phyloP scores from a whole-genome alignment of 2,797 vertebrate genomes.

The Nannoperca obscura region DNA sequence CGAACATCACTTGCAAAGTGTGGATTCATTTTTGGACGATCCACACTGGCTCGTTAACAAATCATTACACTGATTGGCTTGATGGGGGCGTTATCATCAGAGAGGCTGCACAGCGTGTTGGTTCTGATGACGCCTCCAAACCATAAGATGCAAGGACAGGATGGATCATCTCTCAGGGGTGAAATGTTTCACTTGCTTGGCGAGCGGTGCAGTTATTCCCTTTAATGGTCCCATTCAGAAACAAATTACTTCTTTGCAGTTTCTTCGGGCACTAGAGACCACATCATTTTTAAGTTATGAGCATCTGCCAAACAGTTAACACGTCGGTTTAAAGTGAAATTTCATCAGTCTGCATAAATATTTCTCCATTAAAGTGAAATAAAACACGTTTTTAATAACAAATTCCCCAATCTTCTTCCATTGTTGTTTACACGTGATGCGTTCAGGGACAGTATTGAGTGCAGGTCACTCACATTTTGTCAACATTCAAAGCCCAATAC shows the following conservation, averaged over 20 bases:
- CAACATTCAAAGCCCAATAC: too few species aligned
- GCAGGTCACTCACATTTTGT: too few species aligned
- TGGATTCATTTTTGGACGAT: conserved; percentile 33
- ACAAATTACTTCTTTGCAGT: background rate
- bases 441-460: background rate
- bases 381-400: background rate
- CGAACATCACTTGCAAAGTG: conserved; percentile 12
- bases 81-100: conserved; percentile 13
- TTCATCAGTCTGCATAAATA: background rate
- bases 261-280: background rate
- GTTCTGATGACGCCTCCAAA: conserved; percentile 5
- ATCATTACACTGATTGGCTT: conserved; percentile 12
- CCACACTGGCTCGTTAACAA: background rate
- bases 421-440: background rate
- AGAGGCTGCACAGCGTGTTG: conserved; percentile 28
- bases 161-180: conserved; percentile 22
- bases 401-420: too few species aligned
- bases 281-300: background rate
- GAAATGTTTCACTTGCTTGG: conserved; percentile 5
- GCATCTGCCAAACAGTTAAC: background rate
- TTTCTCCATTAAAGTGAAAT: background rate
- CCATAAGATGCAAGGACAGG: conserved; percentile 1
- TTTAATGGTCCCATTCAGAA: background rate
- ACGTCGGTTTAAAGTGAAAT: background rate
- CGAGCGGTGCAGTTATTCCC: background rate